Evolutionary conservation across 2,888 invertebrate genomes (phyloP).

Genomic region (Odontothrips loti): DNA sequence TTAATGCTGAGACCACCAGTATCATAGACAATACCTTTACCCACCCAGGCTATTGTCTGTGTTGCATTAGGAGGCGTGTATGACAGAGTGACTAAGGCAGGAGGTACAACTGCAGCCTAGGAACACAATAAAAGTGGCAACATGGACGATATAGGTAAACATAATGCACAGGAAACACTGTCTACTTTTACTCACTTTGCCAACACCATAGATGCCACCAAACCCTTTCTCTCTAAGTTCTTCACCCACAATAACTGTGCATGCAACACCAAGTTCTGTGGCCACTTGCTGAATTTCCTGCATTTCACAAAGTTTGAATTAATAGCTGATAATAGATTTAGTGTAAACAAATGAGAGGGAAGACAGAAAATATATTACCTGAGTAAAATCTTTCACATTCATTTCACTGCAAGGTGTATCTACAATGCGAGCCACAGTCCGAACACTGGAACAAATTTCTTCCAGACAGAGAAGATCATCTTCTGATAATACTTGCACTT

Average conservation of each 20-base stretch:
- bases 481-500: slow-evolving; percentile 44
- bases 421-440: slow-evolving; percentile 73
- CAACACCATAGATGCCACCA: slow-evolving; percentile 85
- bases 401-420: slow-evolving; percentile 83
- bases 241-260: slow-evolving; percentile 71
- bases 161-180: neutral
- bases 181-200: slow-evolving; percentile 60
- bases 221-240: slow-evolving; percentile 71
- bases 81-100: slow-evolving; percentile 65
- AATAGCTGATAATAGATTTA: neutral
- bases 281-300: slow-evolving; percentile 67
- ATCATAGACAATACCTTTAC: slow-evolving; percentile 92
- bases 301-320: slow-evolving; percentile 35
- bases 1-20: slow-evolving; percentile 91
- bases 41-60: slow-evolving; percentile 78
- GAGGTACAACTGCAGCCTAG: slow-evolving; percentile 46
- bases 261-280: slow-evolving; percentile 59
- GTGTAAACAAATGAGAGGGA: neutral
- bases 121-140: neutral
- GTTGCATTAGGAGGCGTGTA: slow-evolving; percentile 58
- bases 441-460: slow-evolving; percentile 58
- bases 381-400: slow-evolving; percentile 73
- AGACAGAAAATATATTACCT: slow-evolving; percentile 50
- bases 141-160: neutral
- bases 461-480: slow-evolving; percentile 56